Percentiles rank a stretch among this genome's conserved stretches.
phyloP scores from a whole-genome alignment of 2,888 invertebrate species.

The Phortica okadai region DNA sequence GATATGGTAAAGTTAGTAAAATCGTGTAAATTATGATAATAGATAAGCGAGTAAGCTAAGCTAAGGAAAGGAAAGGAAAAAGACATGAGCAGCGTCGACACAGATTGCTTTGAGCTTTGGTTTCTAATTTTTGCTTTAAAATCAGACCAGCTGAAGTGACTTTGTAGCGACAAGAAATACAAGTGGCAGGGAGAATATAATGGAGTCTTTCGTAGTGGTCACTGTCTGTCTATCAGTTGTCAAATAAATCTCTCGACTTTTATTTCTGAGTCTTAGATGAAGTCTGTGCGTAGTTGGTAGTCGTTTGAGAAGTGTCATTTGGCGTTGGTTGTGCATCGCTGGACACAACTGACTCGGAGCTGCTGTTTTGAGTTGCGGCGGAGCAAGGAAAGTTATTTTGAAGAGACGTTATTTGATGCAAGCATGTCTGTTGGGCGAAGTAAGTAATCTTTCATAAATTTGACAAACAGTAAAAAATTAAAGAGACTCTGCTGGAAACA shows the following conservation, averaged over 20 bases:
- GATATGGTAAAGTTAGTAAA: slow-evolving; percentile 60
- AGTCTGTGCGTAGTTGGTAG: neutral
- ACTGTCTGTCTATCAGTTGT: slow-evolving; percentile 37
- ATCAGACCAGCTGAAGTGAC: neutral
- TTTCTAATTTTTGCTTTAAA: neutral
- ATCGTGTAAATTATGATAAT: slow-evolving; percentile 70
- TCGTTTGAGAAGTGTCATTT: neutral
- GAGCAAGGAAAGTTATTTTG: too few species aligned
- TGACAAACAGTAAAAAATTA: slow-evolving; percentile 27
- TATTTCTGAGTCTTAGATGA: slow-evolving; percentile 19
- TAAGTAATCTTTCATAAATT: slow-evolving; percentile 26
- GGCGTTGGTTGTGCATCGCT: neutral
- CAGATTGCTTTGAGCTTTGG: neutral
- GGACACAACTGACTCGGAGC: neutral
- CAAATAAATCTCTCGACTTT: slow-evolving; percentile 44
- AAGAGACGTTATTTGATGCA: slow-evolving; percentile 2
- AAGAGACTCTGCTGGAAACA: neutral
- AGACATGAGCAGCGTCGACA: neutral
- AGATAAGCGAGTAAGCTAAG: slow-evolving; percentile 52
- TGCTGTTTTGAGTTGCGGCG: neutral
- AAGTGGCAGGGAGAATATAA: neutral
- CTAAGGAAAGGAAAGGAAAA: neutral
- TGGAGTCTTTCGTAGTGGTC: slow-evolving; percentile 29
- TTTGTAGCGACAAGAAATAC: neutral
- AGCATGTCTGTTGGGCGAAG: neutral